Evolutionary conservation across 2,113 vertebrate genomes (phyloP).

Genomic region (Accipiter virgatus): DNA sequence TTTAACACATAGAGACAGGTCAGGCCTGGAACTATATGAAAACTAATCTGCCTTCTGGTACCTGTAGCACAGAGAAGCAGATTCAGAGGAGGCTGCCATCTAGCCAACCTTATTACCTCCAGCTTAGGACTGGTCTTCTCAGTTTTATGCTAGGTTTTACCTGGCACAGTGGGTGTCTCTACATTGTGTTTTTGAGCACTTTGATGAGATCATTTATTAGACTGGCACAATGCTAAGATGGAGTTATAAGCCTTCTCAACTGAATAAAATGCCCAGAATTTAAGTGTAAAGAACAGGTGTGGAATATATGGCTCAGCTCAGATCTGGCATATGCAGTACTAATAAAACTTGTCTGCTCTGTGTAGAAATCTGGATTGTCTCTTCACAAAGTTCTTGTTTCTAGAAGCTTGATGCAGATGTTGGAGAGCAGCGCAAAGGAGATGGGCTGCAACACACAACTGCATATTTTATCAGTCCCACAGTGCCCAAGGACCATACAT

Average conservation of each 20-base stretch:
- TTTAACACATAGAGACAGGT: background rate
- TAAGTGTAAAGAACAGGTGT: background rate
- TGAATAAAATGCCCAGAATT: background rate
- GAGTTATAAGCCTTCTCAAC: background rate
- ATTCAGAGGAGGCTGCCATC: background rate
- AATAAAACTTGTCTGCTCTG: background rate
- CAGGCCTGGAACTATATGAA: background rate
- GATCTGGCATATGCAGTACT: background rate
- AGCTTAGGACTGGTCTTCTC: background rate
- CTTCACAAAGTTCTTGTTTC: background rate
- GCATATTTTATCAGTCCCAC: background rate
- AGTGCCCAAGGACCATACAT: background rate
- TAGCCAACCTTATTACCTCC: background rate
- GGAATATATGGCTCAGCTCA: background rate
- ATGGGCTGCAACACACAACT: background rate
- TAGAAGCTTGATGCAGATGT: background rate
- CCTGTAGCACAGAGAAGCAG: background rate
- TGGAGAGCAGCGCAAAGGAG: background rate
- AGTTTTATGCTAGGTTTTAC: background rate
- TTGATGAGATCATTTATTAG: background rate
- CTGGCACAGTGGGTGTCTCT: background rate
- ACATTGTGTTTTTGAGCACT: background rate
- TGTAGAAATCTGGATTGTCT: background rate
- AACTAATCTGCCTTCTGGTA: background rate
- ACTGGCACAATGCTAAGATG: background rate